Conservation (phyloP, 2,113 vertebrate species). For the Lophius piscatorius region DNA sequence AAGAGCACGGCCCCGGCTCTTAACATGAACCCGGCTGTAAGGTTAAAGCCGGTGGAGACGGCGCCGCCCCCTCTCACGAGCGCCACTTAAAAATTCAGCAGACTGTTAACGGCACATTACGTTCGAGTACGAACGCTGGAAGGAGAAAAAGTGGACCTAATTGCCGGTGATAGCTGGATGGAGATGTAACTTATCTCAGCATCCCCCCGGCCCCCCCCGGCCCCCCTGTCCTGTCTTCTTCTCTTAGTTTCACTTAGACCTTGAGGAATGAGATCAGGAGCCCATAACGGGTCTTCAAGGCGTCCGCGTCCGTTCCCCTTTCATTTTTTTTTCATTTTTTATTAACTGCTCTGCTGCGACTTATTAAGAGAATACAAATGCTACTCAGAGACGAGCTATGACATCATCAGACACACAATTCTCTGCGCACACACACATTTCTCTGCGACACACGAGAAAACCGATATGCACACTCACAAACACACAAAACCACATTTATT, state of each 20-base stretch:
- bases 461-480: conserved; percentile 17
- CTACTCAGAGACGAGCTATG: conserved; percentile 50
- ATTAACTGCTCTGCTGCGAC: conserved; percentile 1
- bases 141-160: conserved; percentile 43
- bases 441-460: conserved; percentile 15
- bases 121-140: conserved; percentile 48
- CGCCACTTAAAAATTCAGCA: conserved; percentile 5
- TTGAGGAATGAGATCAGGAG: conserved; percentile 37
- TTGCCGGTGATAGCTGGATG: conserved; percentile 53
- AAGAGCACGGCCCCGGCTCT: conserved; percentile 3
- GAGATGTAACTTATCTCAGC: conserved; percentile 50
- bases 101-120: conserved; percentile 52
- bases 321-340: conserved; percentile 18
- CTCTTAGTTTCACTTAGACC: conserved; percentile 38
- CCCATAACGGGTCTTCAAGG: conserved; percentile 27
- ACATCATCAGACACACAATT: conserved; percentile 30
- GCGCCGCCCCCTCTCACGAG: no score
- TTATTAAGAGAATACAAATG: conserved; percentile 42
- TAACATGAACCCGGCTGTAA: conserved; percentile 12
- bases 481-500: conserved; percentile 53
- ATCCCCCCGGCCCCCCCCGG: conserved; percentile 54
- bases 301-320: conserved; percentile 28
- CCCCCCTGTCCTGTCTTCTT: conserved; percentile 23
- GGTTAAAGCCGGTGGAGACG: conserved; percentile 1
- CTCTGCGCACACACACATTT: background rate